Evolutionary conservation across 1,140 invertebrate genomes (phyloP).

Genomic region (Holcopasites calliopsidis): DNA sequence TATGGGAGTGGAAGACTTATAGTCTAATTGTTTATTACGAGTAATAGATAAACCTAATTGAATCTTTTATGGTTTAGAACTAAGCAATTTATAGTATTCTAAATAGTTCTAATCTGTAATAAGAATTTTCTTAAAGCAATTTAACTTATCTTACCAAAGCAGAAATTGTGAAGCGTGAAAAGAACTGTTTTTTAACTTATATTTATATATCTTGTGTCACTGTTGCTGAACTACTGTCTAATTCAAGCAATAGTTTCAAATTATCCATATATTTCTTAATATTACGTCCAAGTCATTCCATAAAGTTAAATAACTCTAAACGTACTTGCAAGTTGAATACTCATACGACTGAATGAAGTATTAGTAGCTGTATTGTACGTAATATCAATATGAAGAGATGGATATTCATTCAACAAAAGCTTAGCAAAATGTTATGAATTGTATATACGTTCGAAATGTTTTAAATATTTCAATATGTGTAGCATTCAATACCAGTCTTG

Average conservation of each 20-base stretch:
- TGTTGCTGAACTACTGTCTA: background rate
- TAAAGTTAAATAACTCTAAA: slow-evolving; percentile 3
- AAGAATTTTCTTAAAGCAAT: background rate
- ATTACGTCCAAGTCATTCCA: slow-evolving; percentile 16
- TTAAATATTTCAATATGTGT: background rate
- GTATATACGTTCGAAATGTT: background rate
- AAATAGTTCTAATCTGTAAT: background rate
- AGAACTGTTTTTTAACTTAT: background rate
- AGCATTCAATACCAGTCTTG: background rate
- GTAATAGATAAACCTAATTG: background rate
- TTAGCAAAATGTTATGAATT: too few species aligned
- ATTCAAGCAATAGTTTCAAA: background rate
- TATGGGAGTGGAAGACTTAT: background rate
- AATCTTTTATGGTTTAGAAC: background rate
- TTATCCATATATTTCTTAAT: background rate
- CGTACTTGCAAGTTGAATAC: slow-evolving; percentile 12
- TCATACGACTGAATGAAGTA: slow-evolving; percentile 6
- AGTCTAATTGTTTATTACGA: background rate
- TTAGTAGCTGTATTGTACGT: slow-evolving; percentile 13
- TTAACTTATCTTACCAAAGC: background rate
- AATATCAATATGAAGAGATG: too few species aligned
- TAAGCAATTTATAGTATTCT: background rate
- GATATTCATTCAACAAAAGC: slow-evolving; percentile 1
- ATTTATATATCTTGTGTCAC: background rate
- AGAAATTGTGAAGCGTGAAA: background rate